Conservation (phyloP, 2,797 vertebrate species). For the Typhlichthys eigenmanni region DNA sequence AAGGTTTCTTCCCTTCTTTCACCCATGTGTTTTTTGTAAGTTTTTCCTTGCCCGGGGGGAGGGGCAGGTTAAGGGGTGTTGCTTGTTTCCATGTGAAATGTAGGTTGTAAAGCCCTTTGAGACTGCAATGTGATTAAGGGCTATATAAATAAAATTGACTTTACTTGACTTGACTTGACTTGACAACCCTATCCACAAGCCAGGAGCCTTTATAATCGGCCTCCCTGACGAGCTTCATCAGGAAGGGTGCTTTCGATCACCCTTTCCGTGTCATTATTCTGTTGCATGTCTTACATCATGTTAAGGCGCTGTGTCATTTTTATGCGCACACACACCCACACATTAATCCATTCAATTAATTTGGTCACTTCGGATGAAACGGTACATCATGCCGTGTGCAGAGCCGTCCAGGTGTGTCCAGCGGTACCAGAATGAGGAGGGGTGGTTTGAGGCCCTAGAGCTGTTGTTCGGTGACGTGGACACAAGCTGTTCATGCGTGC, state of each 20-base stretch:
- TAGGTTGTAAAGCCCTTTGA: no score
- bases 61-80: no score
- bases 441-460: constrained; percentile 54
- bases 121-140: no score
- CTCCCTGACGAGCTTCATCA: constrained; percentile 33
- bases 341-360: constrained; percentile 56
- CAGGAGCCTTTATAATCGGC: constrained; percentile 49
- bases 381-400: constrained; percentile 62
- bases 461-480: constrained; percentile 63
- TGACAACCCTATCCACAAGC: constrained; percentile 39
- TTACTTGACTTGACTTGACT: no score
- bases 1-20: no score
- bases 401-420: constrained; percentile 67
- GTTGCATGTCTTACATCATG: constrained; percentile 44
- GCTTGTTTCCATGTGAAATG: no score
- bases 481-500: constrained; percentile 65
- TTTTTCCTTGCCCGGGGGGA: no score
- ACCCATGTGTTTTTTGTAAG: no score
- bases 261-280: constrained; percentile 52
- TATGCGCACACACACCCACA: constrained; percentile 33
- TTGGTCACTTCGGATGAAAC: constrained; percentile 12
- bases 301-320: constrained; percentile 24
- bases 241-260: constrained; percentile 27
- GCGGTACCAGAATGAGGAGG: constrained; percentile 44
- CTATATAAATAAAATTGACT: no score